phyloP scores from a whole-genome alignment of 2,113 vertebrate species.

The Eonycteris spelaea region DNA sequence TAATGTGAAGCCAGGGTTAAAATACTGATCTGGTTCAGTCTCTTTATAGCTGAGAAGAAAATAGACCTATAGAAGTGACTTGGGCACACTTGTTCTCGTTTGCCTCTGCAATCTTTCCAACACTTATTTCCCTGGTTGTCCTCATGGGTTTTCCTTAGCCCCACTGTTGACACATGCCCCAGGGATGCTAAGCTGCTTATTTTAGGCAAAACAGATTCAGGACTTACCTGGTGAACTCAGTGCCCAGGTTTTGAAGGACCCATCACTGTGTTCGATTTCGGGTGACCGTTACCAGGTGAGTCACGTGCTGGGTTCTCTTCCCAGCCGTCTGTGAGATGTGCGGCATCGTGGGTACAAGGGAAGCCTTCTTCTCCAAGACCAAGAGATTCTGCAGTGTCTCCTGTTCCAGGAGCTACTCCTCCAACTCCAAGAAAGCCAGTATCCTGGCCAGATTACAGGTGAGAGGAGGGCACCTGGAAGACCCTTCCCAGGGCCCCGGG shows the following conservation, averaged over 20 bases:
- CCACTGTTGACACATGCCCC: not conserved
- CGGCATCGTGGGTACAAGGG: slow-evolving; percentile 87
- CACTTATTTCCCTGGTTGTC: not conserved
- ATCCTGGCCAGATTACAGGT: slow-evolving; percentile 94
- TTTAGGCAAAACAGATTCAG: not conserved
- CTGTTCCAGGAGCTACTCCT: slow-evolving; percentile 95
- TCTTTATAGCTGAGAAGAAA: not conserved
- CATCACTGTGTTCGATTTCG: not conserved
- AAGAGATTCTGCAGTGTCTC: slow-evolving; percentile 96
- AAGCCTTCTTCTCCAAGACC: slow-evolving; percentile 93
- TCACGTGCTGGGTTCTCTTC: not conserved
- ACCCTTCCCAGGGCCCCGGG: not conserved
- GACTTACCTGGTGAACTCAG: not conserved
- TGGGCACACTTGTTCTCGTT: not conserved
- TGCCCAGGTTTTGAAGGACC: not conserved
- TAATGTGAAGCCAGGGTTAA: not conserved
- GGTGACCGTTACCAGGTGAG: fast-evolving
- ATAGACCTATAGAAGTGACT: not conserved
- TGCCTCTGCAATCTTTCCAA: not conserved
- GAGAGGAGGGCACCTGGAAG: slow-evolving; percentile 39
- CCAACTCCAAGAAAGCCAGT: slow-evolving; percentile 95
- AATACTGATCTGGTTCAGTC: not conserved
- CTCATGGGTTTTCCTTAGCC: not conserved
- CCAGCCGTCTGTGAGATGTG: slow-evolving; percentile 96
- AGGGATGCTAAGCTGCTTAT: not conserved